Percentiles rank a stretch among this genome's conserved stretches.
Conservation (phyloP, 2,888 invertebrate species). For the Agapetus fuscipes region DNA sequence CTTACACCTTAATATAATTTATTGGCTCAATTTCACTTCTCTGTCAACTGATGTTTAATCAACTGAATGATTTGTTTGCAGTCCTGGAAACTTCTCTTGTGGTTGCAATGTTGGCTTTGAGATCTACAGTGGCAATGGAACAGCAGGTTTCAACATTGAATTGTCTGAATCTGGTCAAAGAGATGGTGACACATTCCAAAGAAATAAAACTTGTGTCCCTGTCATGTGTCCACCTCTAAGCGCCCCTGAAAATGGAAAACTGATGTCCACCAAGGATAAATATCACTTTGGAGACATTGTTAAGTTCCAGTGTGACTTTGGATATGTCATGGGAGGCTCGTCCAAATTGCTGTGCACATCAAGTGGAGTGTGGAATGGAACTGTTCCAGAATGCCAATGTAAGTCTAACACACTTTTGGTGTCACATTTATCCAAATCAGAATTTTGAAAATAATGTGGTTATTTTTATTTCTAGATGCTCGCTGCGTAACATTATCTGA, state of each 20-base stretch:
- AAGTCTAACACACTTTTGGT: slow-evolving; percentile 36
- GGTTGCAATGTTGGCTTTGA: slow-evolving; percentile 88
- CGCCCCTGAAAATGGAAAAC: slow-evolving; percentile 76
- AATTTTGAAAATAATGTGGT: background rate
- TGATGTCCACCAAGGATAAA: slow-evolving; percentile 69
- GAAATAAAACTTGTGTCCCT: slow-evolving; percentile 92
- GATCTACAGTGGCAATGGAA: slow-evolving; percentile 78
- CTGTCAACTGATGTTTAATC: background rate
- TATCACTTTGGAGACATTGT: slow-evolving; percentile 87
- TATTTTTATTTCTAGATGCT: slow-evolving; percentile 50
- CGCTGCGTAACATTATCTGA: slow-evolving; percentile 84
- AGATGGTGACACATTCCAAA: slow-evolving; percentile 80
- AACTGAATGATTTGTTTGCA: too few relatives aligned
- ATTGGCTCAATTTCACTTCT: background rate
- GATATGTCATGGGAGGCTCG: slow-evolving; percentile 85
- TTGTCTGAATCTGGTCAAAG: slow-evolving; percentile 75
- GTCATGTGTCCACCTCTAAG: slow-evolving; percentile 74
- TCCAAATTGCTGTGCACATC: slow-evolving; percentile 79
- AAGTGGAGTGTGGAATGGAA: slow-evolving; percentile 89
- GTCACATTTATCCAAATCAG: too few relatives aligned
- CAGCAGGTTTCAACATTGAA: slow-evolving; percentile 77
- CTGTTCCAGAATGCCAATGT: slow-evolving; percentile 90
- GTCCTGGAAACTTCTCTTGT: slow-evolving; percentile 80
- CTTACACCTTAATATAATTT: slow-evolving; percentile 1
- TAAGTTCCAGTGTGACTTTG: slow-evolving; percentile 89